Base-by-base conservation (phyloP, 2,888 invertebrate species). In the Elmis aenea region DNA sequence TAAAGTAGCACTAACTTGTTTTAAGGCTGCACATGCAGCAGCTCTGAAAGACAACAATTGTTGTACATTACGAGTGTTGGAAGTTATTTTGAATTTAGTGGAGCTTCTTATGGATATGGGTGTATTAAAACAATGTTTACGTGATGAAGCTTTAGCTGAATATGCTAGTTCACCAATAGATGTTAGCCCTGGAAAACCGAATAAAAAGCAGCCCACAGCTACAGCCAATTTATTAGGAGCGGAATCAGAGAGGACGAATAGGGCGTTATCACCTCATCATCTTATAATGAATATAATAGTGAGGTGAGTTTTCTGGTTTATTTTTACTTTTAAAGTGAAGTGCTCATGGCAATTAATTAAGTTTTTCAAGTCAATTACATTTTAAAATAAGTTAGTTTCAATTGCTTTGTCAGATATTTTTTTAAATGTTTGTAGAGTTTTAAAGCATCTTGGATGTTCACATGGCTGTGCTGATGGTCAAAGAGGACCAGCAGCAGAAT, bases 81-180 rank as follows among this genome's bases (percentile, higher is more conserved):
- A 96, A 67, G 87, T 90, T 2, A 86, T 95, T 56, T 69, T 99
- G 10, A 95, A 94, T 64, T 75, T 97, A 33, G 79, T 95, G 3
- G 95, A 96, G 59, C 78, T 93, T 0, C 68, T 99, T 1, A 79
- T 97, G 69, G 92, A 95, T 57, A 81, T 95, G 66, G 91, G 90
- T 1, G 83, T 93, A 0, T 70, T 88, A 42, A 85, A 83, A 54
- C 70, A 71, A 43, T 69, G 68, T 36, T 53, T 69, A 3, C 60
- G 71, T 13, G 72, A 73, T 2, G 77, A 80, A 40, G 74, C 73
- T 1, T 35, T 61, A 9, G 51, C 57, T 2, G 55, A 44, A 13
- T 39, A 46, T 3, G 43, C 51, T 2, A 42, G 51, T 11, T 44
- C 44, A 10, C 5, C 26, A 8, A 34, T 28, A 3, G 39, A 40